A percentile compares a stretch with the other conserved stretches of the same genome.
phyloP scores from a whole-genome alignment of 2,797 vertebrate species.

The Odontamblyopus rebecca region DNA sequence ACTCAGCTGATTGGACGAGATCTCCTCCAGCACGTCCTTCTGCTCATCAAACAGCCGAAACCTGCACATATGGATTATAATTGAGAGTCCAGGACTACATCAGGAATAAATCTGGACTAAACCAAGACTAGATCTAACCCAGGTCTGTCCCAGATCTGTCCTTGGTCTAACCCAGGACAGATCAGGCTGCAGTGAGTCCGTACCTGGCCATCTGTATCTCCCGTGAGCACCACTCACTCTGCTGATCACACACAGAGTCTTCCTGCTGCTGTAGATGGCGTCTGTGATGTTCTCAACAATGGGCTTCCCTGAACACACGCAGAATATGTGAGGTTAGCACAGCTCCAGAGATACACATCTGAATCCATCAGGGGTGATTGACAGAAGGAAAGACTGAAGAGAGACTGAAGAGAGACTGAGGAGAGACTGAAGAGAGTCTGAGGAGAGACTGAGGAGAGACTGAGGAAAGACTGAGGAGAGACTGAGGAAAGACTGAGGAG shows the following conservation, averaged over 20 bases:
- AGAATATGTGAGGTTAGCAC: background rate
- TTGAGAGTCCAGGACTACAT: background rate
- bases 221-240: too few species aligned
- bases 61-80: background rate
- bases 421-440: too few species aligned
- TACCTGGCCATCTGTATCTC: background rate
- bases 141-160: background rate
- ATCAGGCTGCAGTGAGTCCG: too few species aligned
- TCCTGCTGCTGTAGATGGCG: background rate
- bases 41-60: background rate
- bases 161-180: background rate
- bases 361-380: too few species aligned
- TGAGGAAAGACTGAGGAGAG: too few species aligned
- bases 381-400: background rate
- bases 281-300: too few species aligned
- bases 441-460: too few species aligned
- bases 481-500: too few species aligned
- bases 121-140: background rate
- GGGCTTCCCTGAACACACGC: background rate
- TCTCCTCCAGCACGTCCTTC: background rate
- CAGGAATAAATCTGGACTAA: background rate
- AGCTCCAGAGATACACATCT: background rate
- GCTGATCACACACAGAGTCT: conserved; percentile 8
- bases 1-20: background rate
- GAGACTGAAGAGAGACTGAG: too few species aligned